These are phyloP conservation scores for Graphium colonna DNA, from an alignment of 2,888 invertebrate genomes.

Conservation along the genomic window DNA sequence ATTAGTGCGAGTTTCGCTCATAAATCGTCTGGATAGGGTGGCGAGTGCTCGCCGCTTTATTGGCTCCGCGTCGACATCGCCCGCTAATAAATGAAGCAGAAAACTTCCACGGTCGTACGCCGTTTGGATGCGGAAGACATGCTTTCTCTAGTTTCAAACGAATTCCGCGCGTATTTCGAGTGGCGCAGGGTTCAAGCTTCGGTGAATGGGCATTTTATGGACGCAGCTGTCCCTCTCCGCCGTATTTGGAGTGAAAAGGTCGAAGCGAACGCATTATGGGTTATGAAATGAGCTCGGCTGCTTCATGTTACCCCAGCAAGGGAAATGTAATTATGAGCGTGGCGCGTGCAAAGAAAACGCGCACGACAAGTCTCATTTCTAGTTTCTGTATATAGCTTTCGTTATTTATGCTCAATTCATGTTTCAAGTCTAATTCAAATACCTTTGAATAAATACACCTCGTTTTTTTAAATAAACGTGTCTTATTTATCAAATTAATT, in stretches of 20 bases:
- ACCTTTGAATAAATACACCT: not conserved
- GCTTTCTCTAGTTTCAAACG: slow-evolving; percentile 39
- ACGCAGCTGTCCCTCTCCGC: slow-evolving; percentile 40
- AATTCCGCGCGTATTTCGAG: slow-evolving; percentile 48
- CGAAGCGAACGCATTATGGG: slow-evolving; percentile 61
- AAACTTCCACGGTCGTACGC: slow-evolving; percentile 66
- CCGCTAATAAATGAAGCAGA: slow-evolving; percentile 77
- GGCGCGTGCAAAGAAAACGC: slow-evolving; percentile 66
- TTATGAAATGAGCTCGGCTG: slow-evolving; percentile 73
- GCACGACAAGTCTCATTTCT: slow-evolving; percentile 40
- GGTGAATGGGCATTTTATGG: slow-evolving; percentile 47
- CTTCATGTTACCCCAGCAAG: slow-evolving; percentile 62
- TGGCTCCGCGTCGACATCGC: slow-evolving; percentile 68
- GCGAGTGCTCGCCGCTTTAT: slow-evolving; percentile 63
- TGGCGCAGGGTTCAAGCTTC: slow-evolving; percentile 57
- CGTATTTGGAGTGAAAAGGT: slow-evolving; percentile 42
- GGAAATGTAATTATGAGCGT: slow-evolving; percentile 73
- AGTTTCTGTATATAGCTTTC: slow-evolving; percentile 17
- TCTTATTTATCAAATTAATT: too few species aligned
- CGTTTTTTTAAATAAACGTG: not conserved
- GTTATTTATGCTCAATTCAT: slow-evolving; percentile 9
- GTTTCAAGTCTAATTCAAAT: slow-evolving; percentile 3
- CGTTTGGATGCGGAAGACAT: slow-evolving; percentile 63
- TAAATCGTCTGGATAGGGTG: slow-evolving; percentile 75
- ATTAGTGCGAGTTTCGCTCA: slow-evolving; percentile 71